Evolutionary conservation across 1,140 invertebrate species (phyloP), one percentile per base, ranked within the genome.

Genomic region (Drosophila pseudoananassae): DNA sequence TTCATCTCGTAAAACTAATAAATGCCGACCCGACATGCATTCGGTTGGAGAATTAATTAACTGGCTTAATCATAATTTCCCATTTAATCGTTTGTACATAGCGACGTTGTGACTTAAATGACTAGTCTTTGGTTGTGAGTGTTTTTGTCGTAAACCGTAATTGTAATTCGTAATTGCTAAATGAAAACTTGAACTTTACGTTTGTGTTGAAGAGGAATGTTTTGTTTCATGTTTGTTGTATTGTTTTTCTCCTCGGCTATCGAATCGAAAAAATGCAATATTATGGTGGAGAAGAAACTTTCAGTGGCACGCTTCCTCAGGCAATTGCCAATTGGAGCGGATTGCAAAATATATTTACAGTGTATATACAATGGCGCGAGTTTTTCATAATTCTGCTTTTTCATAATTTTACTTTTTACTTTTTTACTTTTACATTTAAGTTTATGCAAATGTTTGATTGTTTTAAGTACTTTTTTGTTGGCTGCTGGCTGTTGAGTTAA

Each of bases 41-140:
- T 38, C 56, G 57, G 58, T 38, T 77, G 56, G 45, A 52, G 40
- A 72, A 45, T 61, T 76, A 76, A 79, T 63, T 75, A 66, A 76
- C 53, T 58, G 46, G 33, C 59, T 75, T 75, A 74, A 75, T 40
- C 49, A 53, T 73, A 76, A 33, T 58, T 57, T 75, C 27, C 36
- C 33, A 51, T 43, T 57, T 20, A 56, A 14, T 82, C 64, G 36
- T 83, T 83, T 88, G 82, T 87, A 87, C 83, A 88, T 87, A 87
- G 83, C 78, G 78, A 87, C 76, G 50, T 85, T 71, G 59, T 71
- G 83, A 84, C 80, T 84, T 84, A 84, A 76, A 51, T 84, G 80
- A 88, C 83, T 88, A 88, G 83, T 88, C 83, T 88, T 88, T 88
- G 83, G 83, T 88, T 88, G 83, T 53, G 68, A 70, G 36, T 60